Base-by-base conservation (phyloP, 2,113 vertebrate species). In the Oenanthe melanoleuca region DNA sequence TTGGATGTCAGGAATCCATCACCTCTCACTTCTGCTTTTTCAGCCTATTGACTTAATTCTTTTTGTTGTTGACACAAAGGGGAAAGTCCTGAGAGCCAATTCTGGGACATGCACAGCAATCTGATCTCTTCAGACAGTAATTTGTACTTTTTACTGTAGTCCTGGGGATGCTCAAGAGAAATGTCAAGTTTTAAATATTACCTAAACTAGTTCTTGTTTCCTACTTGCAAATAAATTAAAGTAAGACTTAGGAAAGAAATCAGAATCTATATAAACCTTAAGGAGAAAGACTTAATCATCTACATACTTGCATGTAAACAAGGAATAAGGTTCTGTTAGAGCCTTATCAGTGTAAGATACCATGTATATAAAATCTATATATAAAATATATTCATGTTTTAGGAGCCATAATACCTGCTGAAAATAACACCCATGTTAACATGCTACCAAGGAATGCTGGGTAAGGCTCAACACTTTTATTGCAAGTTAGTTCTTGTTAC, bases 191-290 rank as follows among this genome's bases (percentile, higher is more conserved):
- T 44, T 52, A 88, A 88, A 38, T 87, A 53, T 16, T 22, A 16
- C 34, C 28, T 71, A 63, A 80, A 86, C 24, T 12, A 45, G 28
- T 12, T 47, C 34, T 79, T 85, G 19, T 57, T 93, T 83, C 34
- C 31, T 47, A 33, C 25, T 90, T 91, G 33, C 33, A 95, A 95
- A 80, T 88, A 61, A 96, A 78, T 89, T 86, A 44, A 64, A 92
- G 29, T 26, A 77, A 94, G 28, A 88, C 37, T 88, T 81, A 74
- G 11, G 67, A 53, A 69, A 79, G 42, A 92, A 38, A 57, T 50
- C 78, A 55, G 37, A 80, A 24, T 17, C 52, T 42, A 31, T 11
- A 31, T 73, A 83, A 65, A 45, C 72, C 73, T 52, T 91, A 44
- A 50, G 61, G 28, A 67, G 29, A 93, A 75, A 67, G 22, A 78